phyloP scores from a whole-genome alignment of 2,113 vertebrate genomes.

The Malurus melanocephalus region DNA sequence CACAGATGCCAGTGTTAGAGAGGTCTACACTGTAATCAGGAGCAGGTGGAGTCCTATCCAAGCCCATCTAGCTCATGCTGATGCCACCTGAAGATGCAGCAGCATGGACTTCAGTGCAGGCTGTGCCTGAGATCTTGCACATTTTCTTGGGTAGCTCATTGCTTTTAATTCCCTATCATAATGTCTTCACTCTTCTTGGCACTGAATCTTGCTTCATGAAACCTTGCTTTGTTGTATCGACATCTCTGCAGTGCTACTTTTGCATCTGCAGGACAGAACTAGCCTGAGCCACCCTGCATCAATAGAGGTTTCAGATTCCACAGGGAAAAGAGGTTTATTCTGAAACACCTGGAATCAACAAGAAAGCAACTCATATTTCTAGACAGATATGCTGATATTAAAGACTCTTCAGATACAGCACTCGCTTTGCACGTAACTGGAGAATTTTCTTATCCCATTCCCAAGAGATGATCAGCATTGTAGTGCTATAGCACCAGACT shows the following conservation, averaged over 20 bases:
- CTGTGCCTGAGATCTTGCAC: not conserved
- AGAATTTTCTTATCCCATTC: not conserved
- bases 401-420: not conserved
- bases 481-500: not conserved
- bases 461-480: not conserved
- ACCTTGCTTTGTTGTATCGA: not conserved
- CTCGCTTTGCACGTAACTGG: not conserved
- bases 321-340: not conserved
- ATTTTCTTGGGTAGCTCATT: not conserved
- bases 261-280: not conserved
- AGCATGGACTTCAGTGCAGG: not conserved
- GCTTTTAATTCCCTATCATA: not conserved
- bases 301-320: not conserved
- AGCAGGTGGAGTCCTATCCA: not conserved
- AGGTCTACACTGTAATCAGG: not conserved
- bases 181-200: not conserved
- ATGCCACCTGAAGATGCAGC: not conserved
- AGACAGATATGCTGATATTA: not conserved
- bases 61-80: not conserved
- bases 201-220: not conserved
- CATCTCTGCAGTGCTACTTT: not conserved
- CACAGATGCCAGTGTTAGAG: not conserved
- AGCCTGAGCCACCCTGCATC: not conserved
- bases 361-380: not conserved
- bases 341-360: not conserved